phyloP scores from a whole-genome alignment of 2,797 vertebrate genomes.

The Choloepus didactylus region DNA sequence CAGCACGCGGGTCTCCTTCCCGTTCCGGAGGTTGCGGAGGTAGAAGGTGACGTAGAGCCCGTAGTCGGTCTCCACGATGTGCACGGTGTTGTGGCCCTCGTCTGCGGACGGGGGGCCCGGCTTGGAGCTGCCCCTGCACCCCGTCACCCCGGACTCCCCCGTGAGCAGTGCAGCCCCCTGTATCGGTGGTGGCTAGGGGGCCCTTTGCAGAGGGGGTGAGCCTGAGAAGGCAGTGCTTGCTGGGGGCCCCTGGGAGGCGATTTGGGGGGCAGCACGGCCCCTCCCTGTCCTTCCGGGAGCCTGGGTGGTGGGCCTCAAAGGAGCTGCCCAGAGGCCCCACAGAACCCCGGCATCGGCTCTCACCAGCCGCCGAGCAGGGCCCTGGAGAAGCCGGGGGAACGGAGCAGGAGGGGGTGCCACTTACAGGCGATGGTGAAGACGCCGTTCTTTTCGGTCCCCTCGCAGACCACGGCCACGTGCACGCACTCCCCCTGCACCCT shows the following conservation, averaged over 20 bases:
- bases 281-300: neutral
- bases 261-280: too few species aligned
- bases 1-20: neutral
- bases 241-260: too few species aligned
- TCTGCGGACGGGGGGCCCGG: neutral
- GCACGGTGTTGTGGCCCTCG: neutral
- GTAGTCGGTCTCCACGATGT: constrained; percentile 29
- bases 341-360: too few species aligned
- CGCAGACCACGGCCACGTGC: neutral
- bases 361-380: too few species aligned
- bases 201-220: neutral
- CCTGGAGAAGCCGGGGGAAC: too few species aligned
- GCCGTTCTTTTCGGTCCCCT: neutral
- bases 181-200: too few species aligned
- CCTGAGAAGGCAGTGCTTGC: too few species aligned
- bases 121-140: neutral
- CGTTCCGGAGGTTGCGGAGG: neutral
- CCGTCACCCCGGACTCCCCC: rapidly evolving
- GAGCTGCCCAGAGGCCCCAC: neutral
- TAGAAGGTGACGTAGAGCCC: neutral
- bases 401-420: neutral
- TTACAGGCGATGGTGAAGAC: constrained; percentile 37
- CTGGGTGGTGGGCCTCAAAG: neutral
- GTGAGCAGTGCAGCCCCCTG: neutral
- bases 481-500: constrained; percentile 63